Evolutionary conservation across 2,797 vertebrate genomes (phyloP).

Genomic region (Botia kubotai): DNA sequence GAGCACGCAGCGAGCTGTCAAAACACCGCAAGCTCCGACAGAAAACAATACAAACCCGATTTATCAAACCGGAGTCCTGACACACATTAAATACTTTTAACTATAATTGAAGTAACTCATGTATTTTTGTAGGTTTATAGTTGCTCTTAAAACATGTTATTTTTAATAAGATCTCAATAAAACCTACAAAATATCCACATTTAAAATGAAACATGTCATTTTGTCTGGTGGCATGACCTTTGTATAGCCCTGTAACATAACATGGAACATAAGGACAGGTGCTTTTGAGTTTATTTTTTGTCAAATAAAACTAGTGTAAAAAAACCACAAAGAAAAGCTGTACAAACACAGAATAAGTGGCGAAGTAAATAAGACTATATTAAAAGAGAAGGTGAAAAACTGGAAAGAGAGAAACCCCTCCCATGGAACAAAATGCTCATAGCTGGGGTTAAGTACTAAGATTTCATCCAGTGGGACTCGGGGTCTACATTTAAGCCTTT

Average conservation of each 20-base stretch:
- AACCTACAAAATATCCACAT: not conserved
- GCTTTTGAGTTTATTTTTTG: constrained; percentile 61
- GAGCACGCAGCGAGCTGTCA: too few species aligned
- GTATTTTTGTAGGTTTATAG: too few species aligned
- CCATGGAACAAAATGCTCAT: constrained; percentile 77
- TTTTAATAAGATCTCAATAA: not conserved
- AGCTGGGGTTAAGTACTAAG: constrained; percentile 85
- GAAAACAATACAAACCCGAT: too few species aligned
- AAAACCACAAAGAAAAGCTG: constrained; percentile 61
- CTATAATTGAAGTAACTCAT: too few species aligned
- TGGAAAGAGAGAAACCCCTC: constrained; percentile 70
- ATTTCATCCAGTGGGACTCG: constrained; percentile 81
- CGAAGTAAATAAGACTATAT: constrained; percentile 58
- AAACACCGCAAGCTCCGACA: too few species aligned
- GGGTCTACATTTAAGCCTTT: constrained; percentile 76
- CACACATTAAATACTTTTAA: too few species aligned
- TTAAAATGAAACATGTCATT: constrained; percentile 8
- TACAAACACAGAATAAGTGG: constrained; percentile 59
- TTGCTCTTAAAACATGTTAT: not conserved
- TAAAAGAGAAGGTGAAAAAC: constrained; percentile 66
- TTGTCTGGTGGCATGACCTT: constrained; percentile 46
- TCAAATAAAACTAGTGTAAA: constrained; percentile 57
- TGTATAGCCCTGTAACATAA: constrained; percentile 61
- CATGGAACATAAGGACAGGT: constrained; percentile 63
- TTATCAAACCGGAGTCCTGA: too few species aligned